These are phyloP conservation scores for Anomalospiza imberbis DNA, from an alignment of 2,797 vertebrate genomes.

Conservation along the genomic window DNA sequence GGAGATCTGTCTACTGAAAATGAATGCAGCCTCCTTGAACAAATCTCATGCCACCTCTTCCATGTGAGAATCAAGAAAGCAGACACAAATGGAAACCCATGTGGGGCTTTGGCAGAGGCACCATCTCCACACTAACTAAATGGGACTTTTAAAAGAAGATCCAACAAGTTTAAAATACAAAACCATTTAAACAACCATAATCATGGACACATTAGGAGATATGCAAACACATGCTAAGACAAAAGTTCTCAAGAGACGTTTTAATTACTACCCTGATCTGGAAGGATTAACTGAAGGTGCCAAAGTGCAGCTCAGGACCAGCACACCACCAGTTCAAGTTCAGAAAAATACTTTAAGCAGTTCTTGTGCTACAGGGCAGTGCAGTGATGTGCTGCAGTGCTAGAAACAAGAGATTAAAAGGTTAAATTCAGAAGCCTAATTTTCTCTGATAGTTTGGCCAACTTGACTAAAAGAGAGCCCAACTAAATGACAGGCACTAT, in stretches of 20 bases:
- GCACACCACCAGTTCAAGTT: constrained; percentile 51
- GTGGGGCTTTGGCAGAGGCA: neutral
- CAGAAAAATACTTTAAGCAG: constrained; percentile 22
- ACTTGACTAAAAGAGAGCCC: neutral
- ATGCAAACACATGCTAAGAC: constrained; percentile 55
- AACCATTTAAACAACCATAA: constrained; percentile 54
- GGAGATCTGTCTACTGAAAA: neutral
- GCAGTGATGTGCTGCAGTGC: neutral
- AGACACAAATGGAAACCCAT: neutral
- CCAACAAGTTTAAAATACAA: constrained; percentile 50
- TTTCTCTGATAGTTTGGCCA: neutral
- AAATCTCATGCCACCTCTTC: neutral
- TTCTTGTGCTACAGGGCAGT: constrained; percentile 1
- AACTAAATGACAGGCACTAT: neutral
- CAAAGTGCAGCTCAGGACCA: constrained; percentile 48
- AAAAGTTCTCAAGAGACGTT: constrained; percentile 55
- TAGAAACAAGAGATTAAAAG: constrained; percentile 31
- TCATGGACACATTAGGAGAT: constrained; percentile 50
- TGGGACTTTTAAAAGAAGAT: constrained; percentile 48
- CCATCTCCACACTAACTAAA: constrained; percentile 12
- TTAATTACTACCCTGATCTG: constrained; percentile 57
- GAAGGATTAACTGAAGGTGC: constrained; percentile 64
- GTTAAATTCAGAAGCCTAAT: constrained; percentile 6
- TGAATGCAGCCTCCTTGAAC: neutral
- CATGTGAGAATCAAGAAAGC: neutral